phyloP scores from a whole-genome alignment of 2,888 invertebrate species.

The Orchestes rusci region DNA sequence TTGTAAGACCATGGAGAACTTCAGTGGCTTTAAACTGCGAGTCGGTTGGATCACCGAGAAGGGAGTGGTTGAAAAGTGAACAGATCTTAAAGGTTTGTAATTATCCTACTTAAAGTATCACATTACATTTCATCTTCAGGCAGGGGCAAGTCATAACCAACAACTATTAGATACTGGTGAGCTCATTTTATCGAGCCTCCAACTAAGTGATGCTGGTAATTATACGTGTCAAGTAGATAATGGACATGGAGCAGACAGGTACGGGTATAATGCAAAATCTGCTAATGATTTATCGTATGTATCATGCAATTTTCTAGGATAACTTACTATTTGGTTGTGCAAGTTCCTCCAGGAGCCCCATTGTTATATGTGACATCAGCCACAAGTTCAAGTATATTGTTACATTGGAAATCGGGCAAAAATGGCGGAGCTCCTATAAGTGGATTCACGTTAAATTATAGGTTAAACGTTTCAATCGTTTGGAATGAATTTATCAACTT shows the following conservation, averaged over 20 bases:
- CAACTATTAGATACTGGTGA: conserved; percentile 60
- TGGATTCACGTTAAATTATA: conserved; percentile 61
- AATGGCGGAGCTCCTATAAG: conserved; percentile 62
- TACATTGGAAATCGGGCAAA: conserved; percentile 68
- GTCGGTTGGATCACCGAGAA: conserved; percentile 58
- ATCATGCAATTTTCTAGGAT: conserved; percentile 33
- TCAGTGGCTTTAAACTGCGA: conserved; percentile 57
- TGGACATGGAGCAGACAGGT: conserved; percentile 58
- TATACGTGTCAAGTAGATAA: conserved; percentile 66
- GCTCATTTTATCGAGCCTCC: conserved; percentile 56
- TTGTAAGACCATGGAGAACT: conserved; percentile 61
- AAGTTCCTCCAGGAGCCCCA: conserved; percentile 70
- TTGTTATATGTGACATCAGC: conserved; percentile 67
- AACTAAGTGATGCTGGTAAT: conserved; percentile 59
- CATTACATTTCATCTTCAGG: conserved; percentile 26
- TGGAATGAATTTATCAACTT: neutral
- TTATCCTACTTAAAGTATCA: neutral
- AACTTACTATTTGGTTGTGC: conserved; percentile 57
- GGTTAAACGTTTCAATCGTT: conserved; percentile 28
- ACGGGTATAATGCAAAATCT: neutral
- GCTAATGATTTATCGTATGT: neutral
- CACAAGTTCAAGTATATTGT: conserved; percentile 64
- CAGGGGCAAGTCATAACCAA: conserved; percentile 52
- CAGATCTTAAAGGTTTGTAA: conserved; percentile 44
- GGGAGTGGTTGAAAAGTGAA: conserved; percentile 59